A percentile compares a stretch with the other conserved stretches of the same genome.
phyloP scores from a whole-genome alignment of 2,113 vertebrate genomes.

The Pholis gunnellus region DNA sequence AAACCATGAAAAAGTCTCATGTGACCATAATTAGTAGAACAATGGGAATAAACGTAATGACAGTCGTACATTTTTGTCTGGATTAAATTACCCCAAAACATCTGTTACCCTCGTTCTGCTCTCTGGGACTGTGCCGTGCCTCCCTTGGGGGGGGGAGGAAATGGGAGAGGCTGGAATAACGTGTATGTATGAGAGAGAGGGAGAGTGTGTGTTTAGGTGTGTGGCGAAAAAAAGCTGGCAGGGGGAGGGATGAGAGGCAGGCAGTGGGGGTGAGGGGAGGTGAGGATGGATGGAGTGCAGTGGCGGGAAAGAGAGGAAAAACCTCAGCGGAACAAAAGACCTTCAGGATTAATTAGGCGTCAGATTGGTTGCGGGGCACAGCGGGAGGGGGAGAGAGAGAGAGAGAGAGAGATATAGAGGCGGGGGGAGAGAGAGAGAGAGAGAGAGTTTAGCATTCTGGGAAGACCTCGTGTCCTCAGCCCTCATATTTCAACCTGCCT shows the following conservation, averaged over 20 bases:
- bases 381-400: conserved; percentile 32
- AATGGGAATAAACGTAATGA: conserved; percentile 42
- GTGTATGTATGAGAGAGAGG: conserved; percentile 36
- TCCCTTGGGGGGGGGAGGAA: conserved; percentile 57
- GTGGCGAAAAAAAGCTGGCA: conserved; percentile 27
- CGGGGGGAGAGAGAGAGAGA: conserved; percentile 7
- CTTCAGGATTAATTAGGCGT: conserved; percentile 88
- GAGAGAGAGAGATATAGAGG: conserved; percentile 28
- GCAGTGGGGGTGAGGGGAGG: conserved; percentile 46
- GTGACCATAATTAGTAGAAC: conserved; percentile 52
- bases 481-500: conserved; percentile 82
- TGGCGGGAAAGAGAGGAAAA: conserved; percentile 70
- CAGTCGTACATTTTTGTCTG: conserved; percentile 32
- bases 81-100: conserved; percentile 62
- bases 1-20: conserved; percentile 14
- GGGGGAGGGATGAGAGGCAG: conserved; percentile 59
- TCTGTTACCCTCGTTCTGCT: conserved; percentile 61
- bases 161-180: conserved; percentile 51
- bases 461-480: conserved; percentile 69
- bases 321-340: conserved; percentile 84
- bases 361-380: conserved; percentile 84
- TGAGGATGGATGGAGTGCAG: conserved; percentile 76
- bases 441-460: conserved; percentile 78
- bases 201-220: conserved; percentile 3
- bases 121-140: conserved; percentile 45